Base-by-base conservation (phyloP, 2,888 invertebrate species). In the Ennomos quercinarius region DNA sequence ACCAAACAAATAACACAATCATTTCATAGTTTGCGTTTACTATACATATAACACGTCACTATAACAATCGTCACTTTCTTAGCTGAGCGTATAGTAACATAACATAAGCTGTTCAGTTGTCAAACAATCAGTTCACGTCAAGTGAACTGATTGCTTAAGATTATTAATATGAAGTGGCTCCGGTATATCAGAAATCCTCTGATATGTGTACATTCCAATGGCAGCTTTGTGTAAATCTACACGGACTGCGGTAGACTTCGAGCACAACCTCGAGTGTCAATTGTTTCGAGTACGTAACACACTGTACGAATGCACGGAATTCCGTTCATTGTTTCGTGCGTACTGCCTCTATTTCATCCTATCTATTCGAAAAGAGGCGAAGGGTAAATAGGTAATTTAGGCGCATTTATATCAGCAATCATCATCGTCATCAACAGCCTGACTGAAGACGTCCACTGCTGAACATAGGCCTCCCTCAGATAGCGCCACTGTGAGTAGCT, bases 281-380 rank as follows among this genome's bases (percentile, higher is more conserved):
- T 61, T 55, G 55, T 52, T 61, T 56, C 51, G 27, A 51, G 51
- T 43, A 55, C 54, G 54, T 59, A 54, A 49, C 41, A 57, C 36
- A 50, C 37, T 27, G 27, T 27, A 27, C 6, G 27, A 37, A 37
- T 46, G 34, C 35, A 10, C 12, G 35, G 50, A 46, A 55, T 60
- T 47, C 46, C 50, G 8, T 8, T 17, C 50, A 43, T 51, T 60
- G 49, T 54, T 49, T 44, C 12, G n/a, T 17, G 17, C 3, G 3
- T 13, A 11, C 42, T n/a, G 38, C 48, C 37, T n/a, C n/a, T n/a
- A n/a, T n/a, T n/a, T n/a, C n/a, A n/a, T n/a, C n/a, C n/a, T n/a
- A n/a, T n/a, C n/a, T n/a, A n/a, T n/a, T n/a, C n/a, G n/a, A n/a
- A n/a, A n/a, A n/a, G n/a, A n/a, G n/a, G n/a, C n/a, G n/a, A n/a